Percentiles rank a stretch among this genome's conserved stretches.
Evolutionary conservation across 2,888 invertebrate species (phyloP).

Genomic region (Drosophila quinaria): DNA sequence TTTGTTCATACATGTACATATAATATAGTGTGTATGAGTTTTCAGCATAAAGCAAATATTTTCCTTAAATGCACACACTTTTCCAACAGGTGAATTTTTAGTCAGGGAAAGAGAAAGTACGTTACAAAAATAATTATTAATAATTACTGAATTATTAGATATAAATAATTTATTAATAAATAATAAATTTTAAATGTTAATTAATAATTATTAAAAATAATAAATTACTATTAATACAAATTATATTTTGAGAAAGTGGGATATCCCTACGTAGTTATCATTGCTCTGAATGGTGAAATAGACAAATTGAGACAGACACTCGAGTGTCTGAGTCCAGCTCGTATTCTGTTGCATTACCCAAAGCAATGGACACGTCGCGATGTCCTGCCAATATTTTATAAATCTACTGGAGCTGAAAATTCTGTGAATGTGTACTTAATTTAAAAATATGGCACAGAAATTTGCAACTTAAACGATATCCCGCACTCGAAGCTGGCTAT

Average conservation of each 20-base stretch:
- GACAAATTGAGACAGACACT: constrained; percentile 8
- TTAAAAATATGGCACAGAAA: constrained; percentile 21
- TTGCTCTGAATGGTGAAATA: constrained; percentile 36
- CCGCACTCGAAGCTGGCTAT: constrained; percentile 52
- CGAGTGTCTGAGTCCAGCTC: constrained; percentile 22
- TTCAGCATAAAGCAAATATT: neutral
- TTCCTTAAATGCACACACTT: neutral
- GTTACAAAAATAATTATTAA: neutral
- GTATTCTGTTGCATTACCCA: constrained; percentile 18
- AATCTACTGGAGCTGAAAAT: neutral
- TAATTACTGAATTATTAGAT: too few relatives aligned
- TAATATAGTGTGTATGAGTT: neutral
- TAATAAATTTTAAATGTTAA: too few relatives aligned
- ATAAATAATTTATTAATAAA: neutral
- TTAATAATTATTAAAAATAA: too few relatives aligned
- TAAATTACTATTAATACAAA: too few relatives aligned
- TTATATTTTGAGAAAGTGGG: neutral
- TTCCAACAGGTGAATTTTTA: neutral
- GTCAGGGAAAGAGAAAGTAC: neutral
- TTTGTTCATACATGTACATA: too few relatives aligned
- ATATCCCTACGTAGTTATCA: constrained; percentile 2
- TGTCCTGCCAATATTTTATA: constrained; percentile 1
- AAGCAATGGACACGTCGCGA: constrained; percentile 23
- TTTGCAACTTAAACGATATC: constrained; percentile 44
- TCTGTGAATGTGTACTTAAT: neutral